Percentiles rank a stretch among this genome's conserved stretches.
Evolutionary conservation across 2,888 invertebrate species (phyloP).

Genomic region (Incurvaria masculella): DNA sequence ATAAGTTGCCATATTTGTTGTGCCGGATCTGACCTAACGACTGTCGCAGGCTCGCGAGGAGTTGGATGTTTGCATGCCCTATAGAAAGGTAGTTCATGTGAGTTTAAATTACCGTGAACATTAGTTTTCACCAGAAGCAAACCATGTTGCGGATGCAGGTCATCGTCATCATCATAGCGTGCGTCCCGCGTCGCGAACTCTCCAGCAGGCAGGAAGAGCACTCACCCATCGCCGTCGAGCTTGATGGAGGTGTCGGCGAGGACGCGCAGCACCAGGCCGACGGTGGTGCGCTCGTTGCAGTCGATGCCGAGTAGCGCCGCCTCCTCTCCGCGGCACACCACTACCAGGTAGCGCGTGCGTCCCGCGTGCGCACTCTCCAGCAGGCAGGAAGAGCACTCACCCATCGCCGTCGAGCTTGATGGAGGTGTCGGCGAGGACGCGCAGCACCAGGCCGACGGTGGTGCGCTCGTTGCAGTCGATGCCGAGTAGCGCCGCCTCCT

Average conservation of each 20-base stretch:
- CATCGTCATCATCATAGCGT: too few relatives aligned
- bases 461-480: constrained; percentile 91
- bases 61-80: too few relatives aligned
- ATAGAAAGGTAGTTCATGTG: too few relatives aligned
- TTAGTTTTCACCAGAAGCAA: too few relatives aligned
- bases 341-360: constrained; percentile 89
- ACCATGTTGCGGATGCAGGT: too few relatives aligned
- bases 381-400: constrained; percentile 60
- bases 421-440: constrained; percentile 88
- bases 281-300: constrained; percentile 85
- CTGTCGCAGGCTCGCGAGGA: too few relatives aligned
- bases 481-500: constrained; percentile 92
- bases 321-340: constrained; percentile 85
- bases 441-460: constrained; percentile 89
- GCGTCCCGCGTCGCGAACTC: too few relatives aligned
- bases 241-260: constrained; percentile 91
- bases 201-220: too few relatives aligned
- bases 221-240: constrained; percentile 96
- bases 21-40: too few relatives aligned
- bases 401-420: constrained; percentile 97
- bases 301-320: constrained; percentile 94
- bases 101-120: too few relatives aligned
- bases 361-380: constrained; percentile 87
- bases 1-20: too few relatives aligned
- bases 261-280: constrained; percentile 90